phyloP scores from a whole-genome alignment of 2,888 invertebrate species.

The Eristalis pertinax region DNA sequence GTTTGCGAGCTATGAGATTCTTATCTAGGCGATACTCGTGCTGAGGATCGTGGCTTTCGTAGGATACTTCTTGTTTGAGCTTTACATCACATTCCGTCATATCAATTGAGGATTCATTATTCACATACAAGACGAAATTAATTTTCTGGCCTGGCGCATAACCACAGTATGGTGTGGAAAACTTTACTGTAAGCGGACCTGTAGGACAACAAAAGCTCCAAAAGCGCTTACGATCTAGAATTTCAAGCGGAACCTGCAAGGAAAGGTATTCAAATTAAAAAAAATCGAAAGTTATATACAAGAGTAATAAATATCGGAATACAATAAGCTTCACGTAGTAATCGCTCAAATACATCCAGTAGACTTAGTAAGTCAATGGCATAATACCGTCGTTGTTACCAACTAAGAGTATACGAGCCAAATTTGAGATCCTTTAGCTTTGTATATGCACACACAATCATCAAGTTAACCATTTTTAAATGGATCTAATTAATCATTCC shows the following conservation, averaged over 20 bases:
- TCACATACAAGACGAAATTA: slow-evolving; percentile 86
- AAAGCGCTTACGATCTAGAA: slow-evolving; percentile 80
- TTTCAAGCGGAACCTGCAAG: slow-evolving; percentile 78
- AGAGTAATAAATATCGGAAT: no score
- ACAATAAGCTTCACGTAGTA: no score
- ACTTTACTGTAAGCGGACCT: slow-evolving; percentile 80
- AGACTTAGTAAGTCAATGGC: no score
- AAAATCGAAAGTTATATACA: no score
- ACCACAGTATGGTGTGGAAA: slow-evolving; percentile 85
- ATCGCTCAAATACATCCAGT: no score
- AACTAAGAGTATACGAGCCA: no score
- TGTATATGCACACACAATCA: no score
- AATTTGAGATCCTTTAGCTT: no score
- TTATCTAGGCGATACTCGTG: slow-evolving; percentile 80
- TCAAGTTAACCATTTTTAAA: no score
- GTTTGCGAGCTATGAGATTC: slow-evolving; percentile 78
- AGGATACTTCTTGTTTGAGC: slow-evolving; percentile 85
- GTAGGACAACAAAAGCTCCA: slow-evolving; percentile 81
- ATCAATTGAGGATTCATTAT: slow-evolving; percentile 88
- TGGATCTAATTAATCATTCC: no score
- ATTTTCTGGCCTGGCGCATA: slow-evolving; percentile 90
- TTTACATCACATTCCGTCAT: slow-evolving; percentile 85
- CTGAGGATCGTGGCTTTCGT: slow-evolving; percentile 80
- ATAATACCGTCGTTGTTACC: no score
- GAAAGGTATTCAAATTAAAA: neutral